Base-by-base conservation (phyloP, 37 sponge, comb jelly and placozoan species). In the Ephydatia muelleri region DNA sequence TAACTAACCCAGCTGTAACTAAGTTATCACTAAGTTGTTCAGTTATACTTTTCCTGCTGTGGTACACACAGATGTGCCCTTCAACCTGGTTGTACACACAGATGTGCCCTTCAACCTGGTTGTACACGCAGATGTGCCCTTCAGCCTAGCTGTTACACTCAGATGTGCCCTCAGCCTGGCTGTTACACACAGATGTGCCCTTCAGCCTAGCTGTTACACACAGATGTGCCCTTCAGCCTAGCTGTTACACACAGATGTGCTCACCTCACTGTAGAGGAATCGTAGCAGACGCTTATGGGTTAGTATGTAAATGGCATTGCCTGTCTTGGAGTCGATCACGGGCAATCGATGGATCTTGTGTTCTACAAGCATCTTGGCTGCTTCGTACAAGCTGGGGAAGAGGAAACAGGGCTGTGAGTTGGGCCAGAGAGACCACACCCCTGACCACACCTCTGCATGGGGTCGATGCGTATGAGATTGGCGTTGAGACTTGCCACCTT, bases 311-410 rank as follows among this genome's bases (percentile, higher is more conserved):
- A 97, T 82, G 37, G 94, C 83, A 69, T 94, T 91, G 2, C 96
- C 98, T 47, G 92, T 91, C 38, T 82, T 70, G 5, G 49, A 38
- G 81, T 97, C 98, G 27, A 97, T 91, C 28, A 97, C 88, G 0
- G 98, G 96, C 33, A 97, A 72, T 34, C 98, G 83, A 80, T 97
- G 98, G 38, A 97, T 95, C 77, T 97, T 94, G 38, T 95, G 65
- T 30, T 89, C 86, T 37, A 95, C 80, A 43, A 97, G 79, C 81
- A 86, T 87, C 79, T 89, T 82, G 26, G 84, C 90, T 8, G 96
- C 98, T 6, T 91, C 88, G 82, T 86, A 95, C 21, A 97, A 48
- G 38, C 94, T 97, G 75, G 25, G 27, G 21, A 38, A 27, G 14
- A 37, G 75, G 0, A 22, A 21, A 5, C 36, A 43, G 30, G 38